Base-by-base conservation (phyloP, 2,797 vertebrate genomes). In the Phyllotis vaccarum region DNA sequence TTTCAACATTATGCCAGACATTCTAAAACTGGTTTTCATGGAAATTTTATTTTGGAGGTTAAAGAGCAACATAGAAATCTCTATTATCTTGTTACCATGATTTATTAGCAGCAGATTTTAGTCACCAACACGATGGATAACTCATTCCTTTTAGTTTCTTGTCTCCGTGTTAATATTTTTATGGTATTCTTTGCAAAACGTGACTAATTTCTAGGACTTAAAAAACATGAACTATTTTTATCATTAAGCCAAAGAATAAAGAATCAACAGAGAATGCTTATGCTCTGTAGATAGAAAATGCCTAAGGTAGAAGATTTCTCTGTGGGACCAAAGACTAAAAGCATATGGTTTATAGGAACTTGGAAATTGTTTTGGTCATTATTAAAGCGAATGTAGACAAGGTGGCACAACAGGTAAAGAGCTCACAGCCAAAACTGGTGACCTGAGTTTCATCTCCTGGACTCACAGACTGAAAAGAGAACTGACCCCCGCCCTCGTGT, bases 11-110 rank as follows among this genome's bases (percentile, higher is more conserved):
- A 54, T 86, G 11, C 31, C 92, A 89, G 76, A 79, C 9, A 78
- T 91, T 91, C 62, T 80, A 90, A 96, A 95, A 79, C 13, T 62
- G 17, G 62, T 72, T 74, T 92, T 24, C n/a, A 22, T 92, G 14
- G 54, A 88, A 89, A 70, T 43, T 95, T 91, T 90, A 82, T 90
- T 90, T 93, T 56, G 21, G n/a, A 9, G 19, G 7, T 79, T 75
- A 78, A 85, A 94, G 89, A 68, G 86, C 79, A 82, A 24, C 49
- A 43, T 10, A 43, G 49, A 86, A 58, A 88, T 5, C 6, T 82
- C 17, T 58, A 12, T 62, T 60, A 34, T 19, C 16, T 58, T 90
- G 11, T 54, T 58, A 9, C 60, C 3, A n/a, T 64, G 79, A 80
- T 88, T 88, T 74, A 68, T 16, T 49, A 68, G 64, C 16, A 85